Base-by-base conservation (phyloP, 2,888 invertebrate genomes). In the Diarsia dahlii region DNA sequence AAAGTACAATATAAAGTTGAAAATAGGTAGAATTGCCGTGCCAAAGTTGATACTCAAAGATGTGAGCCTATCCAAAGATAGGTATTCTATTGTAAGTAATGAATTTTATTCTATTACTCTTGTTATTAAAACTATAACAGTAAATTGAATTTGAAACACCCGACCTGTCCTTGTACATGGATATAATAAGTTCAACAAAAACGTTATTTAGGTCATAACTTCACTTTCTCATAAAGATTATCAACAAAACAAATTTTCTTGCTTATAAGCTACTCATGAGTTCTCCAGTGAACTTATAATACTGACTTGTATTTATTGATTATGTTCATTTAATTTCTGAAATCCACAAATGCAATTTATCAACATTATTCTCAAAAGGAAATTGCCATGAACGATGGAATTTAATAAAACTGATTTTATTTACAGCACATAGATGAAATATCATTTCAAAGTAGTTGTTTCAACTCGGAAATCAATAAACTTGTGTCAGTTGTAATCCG, bases 401-500 rank as follows among this genome's bases (percentile, higher is more conserved):
- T 34, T 34, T 6, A 63, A 3, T 46, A 45, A 13, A 45, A 70
- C 23, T 48, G 2, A 9, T 18, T 71, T 52, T 75, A 65, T 85
- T 92, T 94, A 46, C 92, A 99, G 99, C 98, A 98, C 94, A 98
- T 99, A 78, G 98, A 98, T 90, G 98, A 98, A 93, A 97, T 99
- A 87, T 98, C 98, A 83, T 97, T 99, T 85, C 97, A 98, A 73
- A 99, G 99, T 92, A 99, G 98, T 94, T 98, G 98, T 91, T 97
- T 99, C 87, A 99, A 98, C 92, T 98, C 98, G 2, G 99, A 99
- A 87, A 98, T 99, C 71, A 98, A 98, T 39, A 99, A 99, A 93
- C 94, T 99, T 20, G 95, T 99, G 6, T 98, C 98, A 5, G 97
- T 99, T 34, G 97, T 98, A n/a, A 97, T 98, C 84, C 97, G 97